Base-by-base conservation (phyloP, 2,797 vertebrate species). In the Hypotaenidia okinawae region DNA sequence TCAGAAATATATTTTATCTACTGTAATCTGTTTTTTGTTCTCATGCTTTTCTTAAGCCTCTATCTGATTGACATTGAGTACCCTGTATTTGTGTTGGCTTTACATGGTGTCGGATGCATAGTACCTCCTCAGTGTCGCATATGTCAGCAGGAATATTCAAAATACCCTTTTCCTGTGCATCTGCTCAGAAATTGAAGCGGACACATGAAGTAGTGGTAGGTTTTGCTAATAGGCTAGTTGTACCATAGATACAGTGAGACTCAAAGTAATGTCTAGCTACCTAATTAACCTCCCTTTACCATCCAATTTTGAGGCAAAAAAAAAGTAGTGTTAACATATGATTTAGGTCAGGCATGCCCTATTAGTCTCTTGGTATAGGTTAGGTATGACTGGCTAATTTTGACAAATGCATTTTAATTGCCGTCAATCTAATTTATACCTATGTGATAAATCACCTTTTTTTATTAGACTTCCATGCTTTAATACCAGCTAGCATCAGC, bases 251-350 rank as follows among this genome's bases (percentile, higher is more conserved):
- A 93, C 52, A 77, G 14, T 14, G 47, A 93, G 13, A 64, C 54
- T 88, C 69, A 87, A 73, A 68, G 32, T 70, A 96, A 62, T 69
- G n/a, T 86, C 83, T 96, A 74, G 67, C 74, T 94, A 69, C 63
- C 90, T 96, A 96, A 96, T 97, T 97, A 97, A 97, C 79, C 83
- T 95, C 79, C 37, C 51, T 80, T 96, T 87, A 94, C 84, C 72
- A 94, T 87, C 76, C 43, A 93, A 82, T 94, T 91, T 63, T 90
- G 55, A 97, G 90, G 67, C 10, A 74, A 88, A 90, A 97, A 52
- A 52, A 52, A 52, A 86, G 47, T 86, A 83, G 82, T 95, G 89
- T 94, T 62, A 82, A 88, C 62, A 63, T 66, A 79, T 45, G 1
- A 52, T 66, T 92, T 93, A 85, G 90, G 78, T 84, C 75, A 64